phyloP scores from a whole-genome alignment of 2,888 invertebrate genomes.

The Drosophila tanythrix region DNA sequence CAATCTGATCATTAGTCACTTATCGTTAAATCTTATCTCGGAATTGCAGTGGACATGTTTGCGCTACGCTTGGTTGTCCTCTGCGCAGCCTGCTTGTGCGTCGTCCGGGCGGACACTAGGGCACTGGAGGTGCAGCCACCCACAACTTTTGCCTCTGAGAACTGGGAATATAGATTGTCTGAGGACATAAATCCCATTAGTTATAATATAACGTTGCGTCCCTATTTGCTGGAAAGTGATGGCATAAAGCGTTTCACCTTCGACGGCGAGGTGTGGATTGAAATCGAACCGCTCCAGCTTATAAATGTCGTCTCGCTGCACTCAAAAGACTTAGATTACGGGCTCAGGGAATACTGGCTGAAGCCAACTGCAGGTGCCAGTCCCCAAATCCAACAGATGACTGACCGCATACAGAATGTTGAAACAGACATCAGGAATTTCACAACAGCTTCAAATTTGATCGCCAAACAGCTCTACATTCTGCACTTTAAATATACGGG shows the following conservation, averaged over 20 bases:
- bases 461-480: slow-evolving; percentile 83
- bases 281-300: slow-evolving; percentile 83
- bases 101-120: slow-evolving; percentile 48
- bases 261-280: slow-evolving; percentile 84
- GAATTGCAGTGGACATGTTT: slow-evolving; percentile 51
- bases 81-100: slow-evolving; percentile 58
- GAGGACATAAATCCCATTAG: slow-evolving; percentile 85
- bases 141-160: slow-evolving; percentile 37
- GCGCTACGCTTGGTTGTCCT: slow-evolving; percentile 49
- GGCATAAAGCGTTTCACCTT: slow-evolving; percentile 77
- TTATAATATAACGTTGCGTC: slow-evolving; percentile 86
- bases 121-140: slow-evolving; percentile 34
- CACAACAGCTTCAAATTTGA: slow-evolving; percentile 81
- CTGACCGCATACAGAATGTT: background rate
- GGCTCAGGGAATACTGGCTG: slow-evolving; percentile 58
- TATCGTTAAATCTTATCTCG: slow-evolving; percentile 14
- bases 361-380: slow-evolving; percentile 37
- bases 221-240: slow-evolving; percentile 85
- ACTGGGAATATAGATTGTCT: slow-evolving; percentile 74
- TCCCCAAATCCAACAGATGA: background rate
- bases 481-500: slow-evolving; percentile 85
- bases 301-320: slow-evolving; percentile 86
- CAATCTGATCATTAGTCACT: background rate
- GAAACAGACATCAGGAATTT: slow-evolving; percentile 80
- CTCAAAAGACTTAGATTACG: slow-evolving; percentile 84